Evolutionary conservation across 2,888 invertebrate species (phyloP).

Genomic region (Campoplex nolae): DNA sequence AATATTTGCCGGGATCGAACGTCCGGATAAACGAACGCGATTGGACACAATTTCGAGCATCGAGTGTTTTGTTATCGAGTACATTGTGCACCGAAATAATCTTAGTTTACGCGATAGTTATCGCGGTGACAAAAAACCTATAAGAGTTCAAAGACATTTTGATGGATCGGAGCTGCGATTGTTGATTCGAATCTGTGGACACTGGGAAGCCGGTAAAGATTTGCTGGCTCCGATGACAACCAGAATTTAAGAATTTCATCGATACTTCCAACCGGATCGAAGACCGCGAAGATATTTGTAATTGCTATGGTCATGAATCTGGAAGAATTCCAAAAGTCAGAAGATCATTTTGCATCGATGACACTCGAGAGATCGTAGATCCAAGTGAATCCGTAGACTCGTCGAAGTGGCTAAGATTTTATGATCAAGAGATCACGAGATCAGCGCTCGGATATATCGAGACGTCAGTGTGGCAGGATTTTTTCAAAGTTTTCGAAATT

Average conservation of each 20-base stretch:
- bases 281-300: not conserved
- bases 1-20: not conserved
- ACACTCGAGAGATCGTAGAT: not conserved
- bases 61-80: constrained; percentile 7
- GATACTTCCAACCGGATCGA: not conserved
- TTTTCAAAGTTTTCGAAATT: not conserved
- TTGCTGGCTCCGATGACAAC: not conserved
- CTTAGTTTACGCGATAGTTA: constrained; percentile 22
- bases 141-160: not conserved
- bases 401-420: not conserved
- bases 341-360: not conserved
- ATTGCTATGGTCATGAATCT: not conserved
- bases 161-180: not conserved
- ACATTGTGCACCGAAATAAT: constrained; percentile 25
- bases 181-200: not conserved
- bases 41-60: not conserved
- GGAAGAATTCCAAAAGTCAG: not conserved
- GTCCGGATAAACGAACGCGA: constrained; percentile 19
- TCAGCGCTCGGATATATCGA: not conserved
- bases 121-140: not conserved
- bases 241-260: not conserved
- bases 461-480: not conserved
- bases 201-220: not conserved
- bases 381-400: not conserved
- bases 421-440: not conserved